A percentile compares a stretch with the other conserved stretches of the same genome.
Conservation (phyloP, 2,888 invertebrate genomes). For the Poecilobothrus nobilitatus region DNA sequence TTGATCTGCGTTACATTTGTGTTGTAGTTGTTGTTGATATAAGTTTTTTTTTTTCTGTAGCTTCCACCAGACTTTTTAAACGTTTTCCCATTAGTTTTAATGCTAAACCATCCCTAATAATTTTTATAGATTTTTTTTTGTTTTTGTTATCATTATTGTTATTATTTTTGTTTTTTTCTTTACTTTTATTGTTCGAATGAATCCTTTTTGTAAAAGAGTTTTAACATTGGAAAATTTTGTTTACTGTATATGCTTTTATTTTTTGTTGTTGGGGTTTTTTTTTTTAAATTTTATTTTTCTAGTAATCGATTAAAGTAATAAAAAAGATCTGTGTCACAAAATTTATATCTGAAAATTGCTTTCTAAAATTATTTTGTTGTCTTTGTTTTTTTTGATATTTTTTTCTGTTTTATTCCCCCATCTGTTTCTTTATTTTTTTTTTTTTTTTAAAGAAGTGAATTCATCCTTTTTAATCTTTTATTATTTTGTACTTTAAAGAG, state of each 20-base stretch:
- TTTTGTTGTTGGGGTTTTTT: too few relatives aligned
- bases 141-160: not conserved
- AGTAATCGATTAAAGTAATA: conserved; percentile 4
- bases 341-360: not conserved
- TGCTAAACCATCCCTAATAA: conserved; percentile 1
- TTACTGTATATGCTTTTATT: too few relatives aligned
- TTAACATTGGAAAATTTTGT: too few relatives aligned
- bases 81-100: not conserved
- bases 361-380: too few relatives aligned
- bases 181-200: not conserved
- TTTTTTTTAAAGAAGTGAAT: too few relatives aligned
- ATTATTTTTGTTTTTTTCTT: not conserved
- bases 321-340: not conserved
- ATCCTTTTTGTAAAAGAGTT: too few relatives aligned
- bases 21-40: not conserved
- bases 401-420: too few relatives aligned
- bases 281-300: not conserved
- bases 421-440: too few relatives aligned
- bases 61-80: conserved; percentile 2
- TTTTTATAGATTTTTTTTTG: too few relatives aligned
- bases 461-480: too few relatives aligned
- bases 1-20: not conserved
- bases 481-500: too few relatives aligned
- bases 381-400: too few relatives aligned
- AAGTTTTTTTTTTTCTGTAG: not conserved